phyloP scores from a whole-genome alignment of 2,113 vertebrate genomes.

The Hassar affinis region DNA sequence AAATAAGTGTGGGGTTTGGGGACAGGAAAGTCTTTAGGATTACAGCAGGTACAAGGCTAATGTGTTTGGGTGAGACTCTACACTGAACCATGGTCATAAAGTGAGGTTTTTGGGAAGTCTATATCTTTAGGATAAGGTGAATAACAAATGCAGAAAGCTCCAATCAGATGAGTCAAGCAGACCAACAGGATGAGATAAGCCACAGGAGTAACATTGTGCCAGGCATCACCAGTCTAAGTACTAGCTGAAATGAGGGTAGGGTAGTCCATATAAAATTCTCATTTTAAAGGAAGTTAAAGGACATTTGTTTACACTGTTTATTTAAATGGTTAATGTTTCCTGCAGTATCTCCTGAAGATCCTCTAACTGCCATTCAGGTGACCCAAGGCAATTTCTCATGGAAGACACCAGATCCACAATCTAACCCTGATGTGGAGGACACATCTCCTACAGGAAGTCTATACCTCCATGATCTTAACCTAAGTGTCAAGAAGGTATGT shows the following conservation, averaged over 20 bases:
- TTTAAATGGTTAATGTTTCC: background rate
- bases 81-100: background rate
- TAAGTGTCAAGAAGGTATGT: slow-evolving; percentile 79
- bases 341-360: slow-evolving; percentile 68
- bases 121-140: background rate
- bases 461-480: slow-evolving; percentile 74
- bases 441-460: slow-evolving; percentile 57
- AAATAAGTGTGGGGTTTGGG: background rate
- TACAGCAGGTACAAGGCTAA: background rate
- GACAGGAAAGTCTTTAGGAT: background rate
- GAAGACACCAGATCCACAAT: slow-evolving; percentile 57
- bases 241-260: background rate
- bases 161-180: background rate
- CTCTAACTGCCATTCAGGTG: slow-evolving; percentile 71
- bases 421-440: slow-evolving; percentile 8
- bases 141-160: background rate
- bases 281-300: background rate
- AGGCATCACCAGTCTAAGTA: too few species aligned
- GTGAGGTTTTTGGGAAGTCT: background rate
- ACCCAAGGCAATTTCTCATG: slow-evolving; percentile 82
- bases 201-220: too few species aligned
- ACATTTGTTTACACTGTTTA: background rate
- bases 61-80: background rate
- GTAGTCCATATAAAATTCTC: background rate
- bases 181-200: background rate